These are phyloP conservation scores for Caloenas nicobarica DNA, from an alignment of 2,113 vertebrate species.

Conservation along the genomic window DNA sequence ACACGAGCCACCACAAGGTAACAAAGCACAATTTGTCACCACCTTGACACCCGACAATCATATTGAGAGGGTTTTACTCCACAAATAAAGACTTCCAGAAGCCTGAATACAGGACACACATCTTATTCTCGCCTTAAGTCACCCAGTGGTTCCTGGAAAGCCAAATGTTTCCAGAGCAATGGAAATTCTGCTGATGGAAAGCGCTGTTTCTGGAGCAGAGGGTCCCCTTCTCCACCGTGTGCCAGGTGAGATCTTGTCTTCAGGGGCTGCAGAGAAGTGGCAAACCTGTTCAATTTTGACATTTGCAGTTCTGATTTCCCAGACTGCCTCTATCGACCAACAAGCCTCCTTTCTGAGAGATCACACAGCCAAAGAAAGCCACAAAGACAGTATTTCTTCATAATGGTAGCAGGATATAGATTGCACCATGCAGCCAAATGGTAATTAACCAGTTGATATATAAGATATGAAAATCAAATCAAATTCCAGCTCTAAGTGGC, in stretches of 20 bases:
- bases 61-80: background rate
- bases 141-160: background rate
- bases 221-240: background rate
- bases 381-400: background rate
- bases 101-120: background rate
- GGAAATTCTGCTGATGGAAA: background rate
- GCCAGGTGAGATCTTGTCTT: background rate
- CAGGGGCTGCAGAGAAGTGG: background rate
- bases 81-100: background rate
- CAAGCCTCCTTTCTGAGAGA: background rate
- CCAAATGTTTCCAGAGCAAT: background rate
- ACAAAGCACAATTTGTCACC: background rate
- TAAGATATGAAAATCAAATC: background rate
- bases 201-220: background rate
- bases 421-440: background rate
- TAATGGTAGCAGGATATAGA: background rate
- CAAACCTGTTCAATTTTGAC: background rate
- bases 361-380: background rate
- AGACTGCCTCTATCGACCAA: background rate
- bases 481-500: background rate
- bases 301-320: too few relatives aligned
- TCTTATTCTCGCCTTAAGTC: background rate
- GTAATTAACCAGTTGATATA: background rate
- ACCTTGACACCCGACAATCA: background rate
- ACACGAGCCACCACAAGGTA: background rate